Base-by-base conservation (phyloP, 1,140 invertebrate genomes). In the Pentalonia nigronervosa region DNA sequence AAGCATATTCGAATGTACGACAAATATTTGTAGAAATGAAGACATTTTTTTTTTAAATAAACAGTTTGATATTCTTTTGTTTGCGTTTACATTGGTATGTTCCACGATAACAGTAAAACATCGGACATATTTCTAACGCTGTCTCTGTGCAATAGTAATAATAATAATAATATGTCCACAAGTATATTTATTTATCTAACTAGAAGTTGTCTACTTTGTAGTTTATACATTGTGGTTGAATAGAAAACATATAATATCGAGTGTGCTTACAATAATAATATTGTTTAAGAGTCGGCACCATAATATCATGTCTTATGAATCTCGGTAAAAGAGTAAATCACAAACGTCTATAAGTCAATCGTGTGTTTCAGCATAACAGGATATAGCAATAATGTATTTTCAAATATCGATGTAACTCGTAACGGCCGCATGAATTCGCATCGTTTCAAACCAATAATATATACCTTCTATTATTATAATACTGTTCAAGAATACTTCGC, bases 181-280 rank as follows among this genome's bases (percentile, higher is more conserved):
- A 53, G n/a, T 53, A 53, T 89, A 23, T 53, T 23, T 76, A 76
- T 53, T 89, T 53, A 53, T 47, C 30, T 0, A 3, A 53, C n/a
- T 36, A 4, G 48, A 89, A 89, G 87, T 34, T 89, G n/a, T 30
- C 60, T 48, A 88, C 30, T 87, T 30, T 88, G 2, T 48, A n/a
- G n/a, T 50, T 48, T 88, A 47, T n/a, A 48, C 6, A n/a, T 48
- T 30, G 11, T 48, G 47, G 25, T 88, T 48, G 47, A 88, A 48
- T 88, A 50, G 45, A 20, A 86, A 86, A 86, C 14, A 86, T 86
- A 41, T 86, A 41, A 41, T 41, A 41, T 41, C 45, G 45, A n/a
- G 45, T 87, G 47, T 14, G 84, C 45, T 87, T 48, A 87, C 86
- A n/a, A 86, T 83, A 67, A 84, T 87, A 88, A 88, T 88, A 88